These are phyloP conservation scores for Etheostoma nigrum DNA, from an alignment of 2,797 vertebrate species.

Conservation along the genomic window DNA sequence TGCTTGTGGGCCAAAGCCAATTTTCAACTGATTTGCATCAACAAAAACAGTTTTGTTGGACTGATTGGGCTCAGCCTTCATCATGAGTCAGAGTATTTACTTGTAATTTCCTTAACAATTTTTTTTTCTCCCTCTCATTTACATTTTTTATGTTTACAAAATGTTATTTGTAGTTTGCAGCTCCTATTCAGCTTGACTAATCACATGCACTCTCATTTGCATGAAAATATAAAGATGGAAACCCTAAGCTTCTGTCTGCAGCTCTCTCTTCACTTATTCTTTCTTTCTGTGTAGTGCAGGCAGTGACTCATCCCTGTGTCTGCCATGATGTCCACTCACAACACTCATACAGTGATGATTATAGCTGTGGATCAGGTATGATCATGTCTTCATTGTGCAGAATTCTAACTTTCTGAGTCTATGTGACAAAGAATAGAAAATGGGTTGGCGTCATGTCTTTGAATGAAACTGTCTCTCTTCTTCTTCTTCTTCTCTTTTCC, in stretches of 20 bases:
- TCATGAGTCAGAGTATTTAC: constrained; percentile 5
- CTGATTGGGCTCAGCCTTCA: constrained; percentile 11
- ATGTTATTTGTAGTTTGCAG: constrained; percentile 9
- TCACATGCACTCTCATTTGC: constrained; percentile 26
- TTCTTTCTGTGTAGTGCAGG: constrained; percentile 35
- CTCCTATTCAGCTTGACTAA: background rate
- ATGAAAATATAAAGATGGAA: constrained; percentile 42
- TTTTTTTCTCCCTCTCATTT: constrained; percentile 25
- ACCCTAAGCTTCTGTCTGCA: constrained; percentile 25
- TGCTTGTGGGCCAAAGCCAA: constrained; percentile 4
- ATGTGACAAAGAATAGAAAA: constrained; percentile 11
- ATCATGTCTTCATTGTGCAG: constrained; percentile 35
- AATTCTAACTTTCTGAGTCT: constrained; percentile 6
- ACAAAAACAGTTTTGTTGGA: background rate
- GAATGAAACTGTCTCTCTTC: background rate
- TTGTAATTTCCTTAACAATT: background rate
- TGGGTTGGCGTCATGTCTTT: background rate
- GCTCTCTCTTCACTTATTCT: constrained; percentile 27
- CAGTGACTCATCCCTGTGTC: constrained; percentile 64
- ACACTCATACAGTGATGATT: constrained; percentile 34
- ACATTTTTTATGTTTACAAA: background rate
- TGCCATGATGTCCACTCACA: constrained; percentile 34
- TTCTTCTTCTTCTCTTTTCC: background rate
- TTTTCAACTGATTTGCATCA: constrained; percentile 21
- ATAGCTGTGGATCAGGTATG: constrained; percentile 32